A percentile compares a stretch with the other conserved stretches of the same genome.
phyloP scores from a whole-genome alignment of 2,797 vertebrate species.

The Xiphophorus birchmanni region DNA sequence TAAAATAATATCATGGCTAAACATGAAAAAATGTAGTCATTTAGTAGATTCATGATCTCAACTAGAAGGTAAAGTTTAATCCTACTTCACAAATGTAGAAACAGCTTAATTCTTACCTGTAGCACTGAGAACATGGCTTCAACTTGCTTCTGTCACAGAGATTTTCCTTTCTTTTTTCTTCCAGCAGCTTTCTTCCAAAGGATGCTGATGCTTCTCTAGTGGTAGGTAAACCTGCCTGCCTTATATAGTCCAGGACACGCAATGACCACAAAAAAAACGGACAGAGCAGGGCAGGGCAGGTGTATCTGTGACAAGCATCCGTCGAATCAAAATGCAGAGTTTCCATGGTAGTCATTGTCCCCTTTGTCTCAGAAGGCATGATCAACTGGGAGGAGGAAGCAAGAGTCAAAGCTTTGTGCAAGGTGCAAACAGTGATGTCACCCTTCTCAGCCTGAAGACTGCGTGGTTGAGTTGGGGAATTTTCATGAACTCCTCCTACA shows the following conservation, averaged over 20 bases:
- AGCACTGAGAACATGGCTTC: conserved; percentile 73
- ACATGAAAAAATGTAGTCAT: not conserved
- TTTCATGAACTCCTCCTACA: conserved; percentile 70
- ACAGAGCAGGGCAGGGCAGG: conserved; percentile 18
- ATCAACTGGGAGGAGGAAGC: conserved; percentile 5
- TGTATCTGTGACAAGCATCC: conserved; percentile 12
- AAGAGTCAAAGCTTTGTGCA: conserved; percentile 21
- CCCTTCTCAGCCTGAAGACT: conserved; percentile 5
- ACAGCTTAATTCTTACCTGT: conserved; percentile 50
- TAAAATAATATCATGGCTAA: not conserved
- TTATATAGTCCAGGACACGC: conserved; percentile 70
- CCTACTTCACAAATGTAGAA: not conserved
- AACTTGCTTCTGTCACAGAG: conserved; percentile 12
- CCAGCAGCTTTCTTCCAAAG: conserved; percentile 27
- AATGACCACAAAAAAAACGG: conserved; percentile 16
- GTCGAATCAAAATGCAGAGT: conserved; percentile 21
- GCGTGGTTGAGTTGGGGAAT: conserved; percentile 12
- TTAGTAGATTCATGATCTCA: not conserved
- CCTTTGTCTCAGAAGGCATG: not conserved
- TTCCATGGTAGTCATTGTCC: conserved; percentile 1
- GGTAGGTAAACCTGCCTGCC: conserved; percentile 11
- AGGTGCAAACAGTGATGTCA: conserved; percentile 46
- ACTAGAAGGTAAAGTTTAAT: not conserved
- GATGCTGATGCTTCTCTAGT: conserved; percentile 41
- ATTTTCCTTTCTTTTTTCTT: conserved; percentile 3